phyloP scores from a whole-genome alignment of 2,888 invertebrate genomes.

The Platycheirus rosarum region DNA sequence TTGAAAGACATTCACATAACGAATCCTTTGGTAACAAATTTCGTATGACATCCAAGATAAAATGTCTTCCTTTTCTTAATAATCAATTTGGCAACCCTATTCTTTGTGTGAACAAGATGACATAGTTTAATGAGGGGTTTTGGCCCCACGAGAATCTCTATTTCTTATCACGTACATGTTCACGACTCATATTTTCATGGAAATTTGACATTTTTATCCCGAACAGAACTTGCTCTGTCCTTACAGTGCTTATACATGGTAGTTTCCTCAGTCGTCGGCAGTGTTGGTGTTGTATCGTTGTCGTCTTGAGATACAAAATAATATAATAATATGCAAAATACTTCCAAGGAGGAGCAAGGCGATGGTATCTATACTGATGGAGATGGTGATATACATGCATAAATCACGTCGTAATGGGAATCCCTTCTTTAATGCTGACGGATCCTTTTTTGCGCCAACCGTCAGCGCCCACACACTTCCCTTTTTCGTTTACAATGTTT shows the following conservation, averaged over 20 bases:
- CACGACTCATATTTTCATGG: slow-evolving; percentile 17
- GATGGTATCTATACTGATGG: slow-evolving; percentile 14
- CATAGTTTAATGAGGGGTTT: slow-evolving; percentile 51
- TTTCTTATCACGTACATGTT: background rate
- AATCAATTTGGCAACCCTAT: slow-evolving; percentile 10
- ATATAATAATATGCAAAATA: slow-evolving; percentile 71
- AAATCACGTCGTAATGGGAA: slow-evolving; percentile 66
- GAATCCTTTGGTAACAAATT: too few species aligned
- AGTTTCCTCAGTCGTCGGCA: slow-evolving; percentile 13
- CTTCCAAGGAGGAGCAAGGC: slow-evolving; percentile 26
- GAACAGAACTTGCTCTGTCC: slow-evolving; percentile 14
- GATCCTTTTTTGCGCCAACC: slow-evolving; percentile 20
- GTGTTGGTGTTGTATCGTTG: slow-evolving; percentile 5
- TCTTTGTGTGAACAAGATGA: slow-evolving; percentile 57
- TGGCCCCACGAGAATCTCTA: slow-evolving; percentile 7
- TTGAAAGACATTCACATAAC: too few species aligned
- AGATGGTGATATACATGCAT: slow-evolving; percentile 50
- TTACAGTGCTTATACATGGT: slow-evolving; percentile 10
- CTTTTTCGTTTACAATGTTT: background rate
- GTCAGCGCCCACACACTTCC: slow-evolving; percentile 2
- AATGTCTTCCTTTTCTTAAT: too few species aligned
- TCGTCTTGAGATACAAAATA: slow-evolving; percentile 60
- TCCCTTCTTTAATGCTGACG: slow-evolving; percentile 54
- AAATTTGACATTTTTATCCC: slow-evolving; percentile 58
- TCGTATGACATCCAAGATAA: too few species aligned